A percentile compares a stretch with the other conserved stretches of the same genome.
phyloP scores from a whole-genome alignment of 2,113 vertebrate species.

The Mystacornis crossleyi region DNA sequence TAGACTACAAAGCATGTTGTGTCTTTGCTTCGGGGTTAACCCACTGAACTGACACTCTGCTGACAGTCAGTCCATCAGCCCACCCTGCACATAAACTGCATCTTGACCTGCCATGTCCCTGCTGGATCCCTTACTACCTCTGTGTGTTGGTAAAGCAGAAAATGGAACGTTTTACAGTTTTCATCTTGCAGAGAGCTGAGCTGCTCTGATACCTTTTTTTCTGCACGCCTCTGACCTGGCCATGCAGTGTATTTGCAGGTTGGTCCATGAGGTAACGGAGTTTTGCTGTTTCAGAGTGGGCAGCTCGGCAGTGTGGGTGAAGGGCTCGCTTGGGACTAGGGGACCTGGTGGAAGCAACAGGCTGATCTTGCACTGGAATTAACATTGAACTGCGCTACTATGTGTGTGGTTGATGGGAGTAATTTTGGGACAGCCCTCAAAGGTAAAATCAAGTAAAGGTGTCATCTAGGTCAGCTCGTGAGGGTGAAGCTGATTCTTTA shows the following conservation, averaged over 20 bases:
- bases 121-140: background rate
- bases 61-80: background rate
- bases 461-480: background rate
- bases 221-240: background rate
- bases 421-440: background rate
- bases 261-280: background rate
- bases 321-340: background rate
- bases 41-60: background rate
- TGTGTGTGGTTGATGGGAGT: background rate
- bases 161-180: background rate
- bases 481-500: conserved; percentile 10
- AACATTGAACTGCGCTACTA: background rate
- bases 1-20: conserved; percentile 41
- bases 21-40: conserved; percentile 25
- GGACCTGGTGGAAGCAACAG: background rate
- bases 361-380: background rate
- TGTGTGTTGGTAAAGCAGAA: background rate
- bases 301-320: background rate
- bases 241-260: background rate
- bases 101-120: background rate
- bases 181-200: background rate
- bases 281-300: background rate
- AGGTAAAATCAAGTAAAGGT: conserved; percentile 1
- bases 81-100: background rate
- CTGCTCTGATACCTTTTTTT: background rate